phyloP scores from a whole-genome alignment of 92 coral and sea anemone species.

The Anthopleura xanthogrammica region DNA sequence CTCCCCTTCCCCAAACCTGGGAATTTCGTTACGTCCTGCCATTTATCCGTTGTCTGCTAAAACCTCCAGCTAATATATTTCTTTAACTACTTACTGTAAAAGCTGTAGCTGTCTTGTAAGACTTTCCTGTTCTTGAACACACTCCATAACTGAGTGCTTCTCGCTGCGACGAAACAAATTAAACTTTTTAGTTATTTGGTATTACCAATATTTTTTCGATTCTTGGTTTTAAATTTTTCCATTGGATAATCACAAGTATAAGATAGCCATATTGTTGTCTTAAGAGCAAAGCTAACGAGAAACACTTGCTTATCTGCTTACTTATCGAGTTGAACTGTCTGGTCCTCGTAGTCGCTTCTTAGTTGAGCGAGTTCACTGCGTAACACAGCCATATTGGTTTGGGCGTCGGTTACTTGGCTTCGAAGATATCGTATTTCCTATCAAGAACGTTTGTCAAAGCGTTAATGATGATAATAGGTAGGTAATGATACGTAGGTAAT shows the following conservation, averaged over 20 bases:
- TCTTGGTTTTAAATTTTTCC: too few relatives aligned
- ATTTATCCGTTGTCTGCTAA: too few relatives aligned
- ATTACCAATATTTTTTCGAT: too few relatives aligned
- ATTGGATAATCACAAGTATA: too few relatives aligned
- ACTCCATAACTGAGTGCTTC: conserved; percentile 72
- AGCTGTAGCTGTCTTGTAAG: conserved; percentile 88
- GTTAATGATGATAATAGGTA: not conserved
- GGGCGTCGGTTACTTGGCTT: conserved; percentile 91
- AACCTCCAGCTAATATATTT: too few relatives aligned
- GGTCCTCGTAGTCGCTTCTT: conserved; percentile 79
- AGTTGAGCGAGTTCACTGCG: conserved; percentile 91
- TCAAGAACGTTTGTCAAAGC: not conserved
- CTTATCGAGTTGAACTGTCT: conserved; percentile 71
- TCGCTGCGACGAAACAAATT: conserved; percentile 40
- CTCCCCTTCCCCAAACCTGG: too few relatives aligned
- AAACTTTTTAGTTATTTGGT: not conserved
- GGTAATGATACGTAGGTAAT: too few relatives aligned
- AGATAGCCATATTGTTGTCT: too few relatives aligned
- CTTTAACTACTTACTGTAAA: conserved; percentile 68
- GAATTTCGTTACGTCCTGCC: too few relatives aligned
- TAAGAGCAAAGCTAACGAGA: too few relatives aligned
- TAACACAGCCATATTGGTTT: conserved; percentile 79
- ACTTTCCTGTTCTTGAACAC: conserved; percentile 90
- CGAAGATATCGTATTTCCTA: conserved; percentile 86
- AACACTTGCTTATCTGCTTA: conserved; percentile 8